Base-by-base conservation (phyloP, 2,888 invertebrate species). In the Eristalis arbustorum region DNA sequence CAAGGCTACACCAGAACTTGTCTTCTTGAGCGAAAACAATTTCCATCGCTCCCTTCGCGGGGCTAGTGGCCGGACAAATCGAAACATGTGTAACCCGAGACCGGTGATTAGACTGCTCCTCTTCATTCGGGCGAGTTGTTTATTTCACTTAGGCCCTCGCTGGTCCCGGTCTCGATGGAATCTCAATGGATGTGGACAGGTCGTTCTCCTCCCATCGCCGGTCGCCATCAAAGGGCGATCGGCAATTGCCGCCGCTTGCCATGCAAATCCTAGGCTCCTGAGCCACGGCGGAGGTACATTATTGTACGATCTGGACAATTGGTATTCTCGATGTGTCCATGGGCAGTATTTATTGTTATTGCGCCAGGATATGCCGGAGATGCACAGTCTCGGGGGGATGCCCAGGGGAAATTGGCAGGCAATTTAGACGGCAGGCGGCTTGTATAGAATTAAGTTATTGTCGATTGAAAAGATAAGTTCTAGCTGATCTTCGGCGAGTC, bases 271-370 rank as follows among this genome's bases (percentile, higher is more conserved):
- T 81, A 28, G 67, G 23, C 57, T 68, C 64, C 11, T 13, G n/a
- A 28, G 13, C 40, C 37, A 63, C 23, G 64, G 71, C 74, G 11
- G 66, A 56, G 56, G 66, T 68, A 78, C 73, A 49, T 83, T 78
- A 68, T 68, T 68, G 77, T 74, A 3, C 18, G 31, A 34, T 80
- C 73, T 72, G 57, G 68, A 83, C 73, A 83, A 77, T 83, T 83
- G 83, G 49, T 77, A 77, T 77, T 76, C 76, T 49, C 40, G 40
- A 77, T 62, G 68, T 83, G 73, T 73, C 68, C 64, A n/a, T 37
- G 64, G 73, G 57, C 40, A 62, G 73, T 73, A 85, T 85, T 85
- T 81, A 81, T 85, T 81, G 68, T 81, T 81, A 84, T 81, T 81
- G 81, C 68, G 23, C 34, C 11, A 81, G 84, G 72, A 76, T 77